Evolutionary conservation across 2,888 invertebrate species (phyloP), one percentile per base, ranked within the genome.

Genomic region (Cheiracanthium punctorium): DNA sequence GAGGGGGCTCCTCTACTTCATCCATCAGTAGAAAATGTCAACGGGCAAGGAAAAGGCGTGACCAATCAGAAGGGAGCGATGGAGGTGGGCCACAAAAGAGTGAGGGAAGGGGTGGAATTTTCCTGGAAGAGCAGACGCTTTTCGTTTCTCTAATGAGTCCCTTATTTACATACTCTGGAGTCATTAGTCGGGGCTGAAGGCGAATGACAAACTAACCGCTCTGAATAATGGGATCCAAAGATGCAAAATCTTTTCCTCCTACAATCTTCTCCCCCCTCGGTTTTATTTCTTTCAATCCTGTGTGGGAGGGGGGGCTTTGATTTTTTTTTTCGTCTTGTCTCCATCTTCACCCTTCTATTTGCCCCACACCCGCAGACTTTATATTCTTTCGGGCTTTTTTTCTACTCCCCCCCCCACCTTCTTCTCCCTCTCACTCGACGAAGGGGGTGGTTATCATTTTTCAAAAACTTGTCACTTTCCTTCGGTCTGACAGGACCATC

Each of bases 1-100:
- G 58, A 69, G 73, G 77, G 74, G 52, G 58, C 24, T 52, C 71
- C 65, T 72, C 64, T 80, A 48, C 85, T 86, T 86, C 85, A 86
- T 86, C 85, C 85, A 86, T 86, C 85, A 86, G 85, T 65, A 71
- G 75, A 75, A 80, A 80, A 80, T 80, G 85, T 86, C 85, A 86
- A 86, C 85, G 80, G 85, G 85, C 85, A 86, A 48, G 85, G 85
- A 86, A 86, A 86, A 86, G 85, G 85, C 85, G 85, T 86, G 85
- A 86, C 85, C 85, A 86, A 86, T 86, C 85, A 86, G 85, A 86
- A 71, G 75, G 80, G 80, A 80, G 79, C 69, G 79, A 74, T 43
- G 43, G 70, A 80, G 80, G 58, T 64, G 81, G 73, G 69, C 29
- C 82, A 30, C 41, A 75, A 75, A 82, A 67, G 80, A 80, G 74